These are phyloP conservation scores for Ectemnius cavifrons DNA, from an alignment of 2,888 invertebrate genomes.

Conservation along the genomic window DNA sequence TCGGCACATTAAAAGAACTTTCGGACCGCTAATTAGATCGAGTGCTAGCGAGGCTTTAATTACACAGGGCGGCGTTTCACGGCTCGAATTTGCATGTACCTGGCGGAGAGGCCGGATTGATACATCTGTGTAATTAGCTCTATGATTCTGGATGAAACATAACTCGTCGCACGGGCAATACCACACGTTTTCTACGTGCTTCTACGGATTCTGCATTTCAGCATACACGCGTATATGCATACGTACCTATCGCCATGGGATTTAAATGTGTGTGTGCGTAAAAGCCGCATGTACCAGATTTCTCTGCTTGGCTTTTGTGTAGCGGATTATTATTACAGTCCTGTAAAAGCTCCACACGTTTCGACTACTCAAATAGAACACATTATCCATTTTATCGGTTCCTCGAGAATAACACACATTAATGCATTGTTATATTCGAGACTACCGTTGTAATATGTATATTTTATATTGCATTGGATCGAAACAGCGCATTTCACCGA, in stretches of 20 bases:
- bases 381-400: background rate
- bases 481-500: too few relatives aligned
- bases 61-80: background rate
- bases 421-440: background rate
- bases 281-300: background rate
- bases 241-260: background rate
- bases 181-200: conserved; percentile 8
- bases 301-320: background rate
- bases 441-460: too few relatives aligned
- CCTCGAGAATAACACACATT: background rate
- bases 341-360: background rate
- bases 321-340: background rate
- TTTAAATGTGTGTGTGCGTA: background rate
- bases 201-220: conserved; percentile 5
- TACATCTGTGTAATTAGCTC: conserved; percentile 18
- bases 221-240: background rate
- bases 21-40: background rate
- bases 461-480: too few relatives aligned
- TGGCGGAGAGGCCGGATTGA: background rate
- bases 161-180: background rate
- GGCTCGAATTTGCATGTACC: conserved; percentile 5
- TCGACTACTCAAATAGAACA: background rate
- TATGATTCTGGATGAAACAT: conserved; percentile 6
- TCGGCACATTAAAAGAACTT: too few relatives aligned
- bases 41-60: background rate